phyloP scores from a whole-genome alignment of 2,113 vertebrate genomes.

The Paedocypris sp. region DNA sequence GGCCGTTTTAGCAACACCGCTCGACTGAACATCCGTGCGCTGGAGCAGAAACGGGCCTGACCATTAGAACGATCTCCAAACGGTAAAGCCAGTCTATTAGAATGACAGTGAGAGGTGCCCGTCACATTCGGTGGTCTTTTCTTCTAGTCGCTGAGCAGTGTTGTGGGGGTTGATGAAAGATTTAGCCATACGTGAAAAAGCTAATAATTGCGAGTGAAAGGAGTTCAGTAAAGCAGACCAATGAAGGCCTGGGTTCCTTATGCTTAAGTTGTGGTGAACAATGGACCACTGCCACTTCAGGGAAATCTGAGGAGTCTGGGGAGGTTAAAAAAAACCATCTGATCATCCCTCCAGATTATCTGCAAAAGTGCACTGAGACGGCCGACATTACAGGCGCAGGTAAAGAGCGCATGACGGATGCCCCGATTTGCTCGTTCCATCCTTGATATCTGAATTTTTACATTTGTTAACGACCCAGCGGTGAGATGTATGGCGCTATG shows the following conservation, averaged over 20 bases:
- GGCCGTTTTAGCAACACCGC: constrained; percentile 42
- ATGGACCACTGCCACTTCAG: constrained; percentile 65
- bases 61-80: constrained; percentile 45
- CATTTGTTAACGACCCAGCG: constrained; percentile 23
- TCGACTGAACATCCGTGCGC: constrained; percentile 59
- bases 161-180: background rate
- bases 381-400: constrained; percentile 23
- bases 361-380: constrained; percentile 51
- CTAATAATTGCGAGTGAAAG: constrained; percentile 22
- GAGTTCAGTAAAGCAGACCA: constrained; percentile 20
- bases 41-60: constrained; percentile 52
- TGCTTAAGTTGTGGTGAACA: constrained; percentile 67
- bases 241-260: constrained; percentile 61
- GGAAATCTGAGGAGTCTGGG: constrained; percentile 77
- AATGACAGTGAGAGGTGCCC: constrained; percentile 48
- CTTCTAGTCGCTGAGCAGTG: constrained; percentile 8
- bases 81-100: constrained; percentile 45
- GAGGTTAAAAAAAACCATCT: constrained; percentile 64
- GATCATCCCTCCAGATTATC: constrained; percentile 57
- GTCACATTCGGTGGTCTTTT: constrained; percentile 42
- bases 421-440: background rate
- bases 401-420: background rate
- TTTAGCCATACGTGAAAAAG: constrained; percentile 18
- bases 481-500: background rate
- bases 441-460: constrained; percentile 3